These are phyloP conservation scores for Callionymus lyra DNA, from an alignment of 2,113 vertebrate genomes.

Conservation along the genomic window DNA sequence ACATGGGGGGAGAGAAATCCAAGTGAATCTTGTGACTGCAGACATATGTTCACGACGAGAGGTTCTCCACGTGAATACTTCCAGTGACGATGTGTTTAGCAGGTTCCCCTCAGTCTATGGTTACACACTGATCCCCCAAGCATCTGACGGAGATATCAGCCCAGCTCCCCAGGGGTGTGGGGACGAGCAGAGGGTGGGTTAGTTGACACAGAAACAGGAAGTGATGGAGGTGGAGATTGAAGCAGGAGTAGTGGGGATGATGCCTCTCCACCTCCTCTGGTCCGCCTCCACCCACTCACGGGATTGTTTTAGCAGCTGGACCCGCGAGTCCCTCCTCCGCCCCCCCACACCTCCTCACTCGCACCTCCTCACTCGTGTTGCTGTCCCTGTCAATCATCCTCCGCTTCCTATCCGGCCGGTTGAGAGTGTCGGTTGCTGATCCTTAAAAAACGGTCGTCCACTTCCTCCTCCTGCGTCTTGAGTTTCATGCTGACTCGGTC, in stretches of 20 bases:
- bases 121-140: conserved; percentile 39
- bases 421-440: conserved; percentile 38
- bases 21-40: background rate
- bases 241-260: conserved; percentile 13
- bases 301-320: conserved; percentile 69
- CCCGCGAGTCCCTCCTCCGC: conserved; percentile 35
- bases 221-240: conserved; percentile 29
- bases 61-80: background rate
- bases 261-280: conserved; percentile 30
- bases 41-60: no score
- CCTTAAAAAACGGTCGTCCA: conserved; percentile 42
- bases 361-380: background rate
- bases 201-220: conserved; percentile 29
- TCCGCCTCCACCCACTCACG: conserved; percentile 47
- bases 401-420: conserved; percentile 1
- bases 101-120: conserved; percentile 46
- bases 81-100: conserved; percentile 38
- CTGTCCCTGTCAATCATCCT: conserved; percentile 15
- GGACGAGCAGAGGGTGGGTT: conserved; percentile 18
- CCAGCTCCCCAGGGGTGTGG: conserved; percentile 27
- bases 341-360: conserved; percentile 5
- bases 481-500: conserved; percentile 57
- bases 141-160: conserved; percentile 61
- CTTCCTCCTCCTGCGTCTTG: conserved; percentile 53
- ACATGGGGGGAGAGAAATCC: conserved; percentile 13